Base-by-base conservation (phyloP, 2,888 invertebrate genomes). In the Pachliopta kotzebuea region DNA sequence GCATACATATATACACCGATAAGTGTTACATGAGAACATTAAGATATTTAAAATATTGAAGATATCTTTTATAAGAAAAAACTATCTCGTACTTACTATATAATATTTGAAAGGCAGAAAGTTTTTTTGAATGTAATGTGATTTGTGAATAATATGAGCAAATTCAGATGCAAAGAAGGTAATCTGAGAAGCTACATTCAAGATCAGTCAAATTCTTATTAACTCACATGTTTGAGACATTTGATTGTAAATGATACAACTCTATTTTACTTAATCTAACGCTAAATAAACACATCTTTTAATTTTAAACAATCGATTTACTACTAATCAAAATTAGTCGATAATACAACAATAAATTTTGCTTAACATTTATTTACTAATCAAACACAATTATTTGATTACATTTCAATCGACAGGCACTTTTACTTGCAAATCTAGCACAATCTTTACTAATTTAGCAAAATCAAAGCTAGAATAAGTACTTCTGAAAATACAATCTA, bases 1-100 rank as follows among this genome's bases (percentile, higher is more conserved):
- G n/a, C n/a, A n/a, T n/a, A 77, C 77, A 69, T 79, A 76, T 82
- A 76, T 83, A 84, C 80, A 81, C 72, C 74, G 73, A 83, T 74
- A 85, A 85, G 85, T 83, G 76, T 75, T 67, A 60, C 56, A 62
- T 67, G 68, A n/a, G n/a, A 60, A 52, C 21, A 52, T 52, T 45
- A 45, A 45, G 45, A 45, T n/a, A 37, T 14, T 26, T 26, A 37
- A 37, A 37, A 37, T 1, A 37, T 45, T n/a, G 6, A 4, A 18
- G 11, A 14, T 37, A 37, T 37, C 45, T n/a, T 18, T 45, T n/a
- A 45, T 4, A 45, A n/a, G n/a, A 18, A n/a, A n/a, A 21, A 52
- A 52, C 21, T 11, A 14, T 9, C 11, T 21, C 6, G 21, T 52
- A 21, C 21, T 52, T 11, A 7, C n/a, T 49, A 45, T 45, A 11